Evolutionary conservation across 1,140 invertebrate genomes (phyloP), one percentile per base, ranked within the genome.

Genomic region (Tetraneura akinire): DNA sequence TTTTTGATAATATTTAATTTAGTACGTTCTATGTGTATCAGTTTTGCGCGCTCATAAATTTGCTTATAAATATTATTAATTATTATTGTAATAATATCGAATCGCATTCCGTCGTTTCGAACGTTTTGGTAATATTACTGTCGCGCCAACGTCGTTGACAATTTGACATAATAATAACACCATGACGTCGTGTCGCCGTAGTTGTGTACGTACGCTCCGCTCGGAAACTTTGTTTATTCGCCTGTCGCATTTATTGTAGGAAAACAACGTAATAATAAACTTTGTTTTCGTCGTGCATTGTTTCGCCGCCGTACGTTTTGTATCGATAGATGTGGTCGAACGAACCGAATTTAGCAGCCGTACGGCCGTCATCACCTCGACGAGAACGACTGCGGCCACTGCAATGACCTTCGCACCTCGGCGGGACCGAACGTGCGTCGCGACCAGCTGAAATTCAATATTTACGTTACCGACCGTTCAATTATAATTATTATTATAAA

Each of bases 261-360:
- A 37, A 37, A 37, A 37, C 3, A 4, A 4, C 32, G 32, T 37
- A 8, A 37, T n/a, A n/a, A n/a, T n/a, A n/a, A n/a, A n/a, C n/a
- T n/a, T n/a, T n/a, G n/a, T n/a, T n/a, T n/a, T n/a, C 32, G 32
- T 37, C 32, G 32, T 37, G 32, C 32, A 8, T 16, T 29, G 8
- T 11, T 21, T 1, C 10, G 11, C 23, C 11, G 32, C 37, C 37
- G 18, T 66, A n/a, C 11, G 13, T 14, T 66, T 45, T 21, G n/a
- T 23, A 14, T 23, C 13, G n/a, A 47, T 68, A 68, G 66, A 68
- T 68, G 66, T 68, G 66, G 66, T 68, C 66, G 42, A 37, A 45
- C 66, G 42, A 11, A 68, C 42, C 42, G 8, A 13, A n/a, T n/a
- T 9, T 21, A 26, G 66, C 42, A 68, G 66, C 14, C 66, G 21